phyloP scores from a whole-genome alignment of 1,140 invertebrate species.

The Mycetomoellerius zeteki region DNA sequence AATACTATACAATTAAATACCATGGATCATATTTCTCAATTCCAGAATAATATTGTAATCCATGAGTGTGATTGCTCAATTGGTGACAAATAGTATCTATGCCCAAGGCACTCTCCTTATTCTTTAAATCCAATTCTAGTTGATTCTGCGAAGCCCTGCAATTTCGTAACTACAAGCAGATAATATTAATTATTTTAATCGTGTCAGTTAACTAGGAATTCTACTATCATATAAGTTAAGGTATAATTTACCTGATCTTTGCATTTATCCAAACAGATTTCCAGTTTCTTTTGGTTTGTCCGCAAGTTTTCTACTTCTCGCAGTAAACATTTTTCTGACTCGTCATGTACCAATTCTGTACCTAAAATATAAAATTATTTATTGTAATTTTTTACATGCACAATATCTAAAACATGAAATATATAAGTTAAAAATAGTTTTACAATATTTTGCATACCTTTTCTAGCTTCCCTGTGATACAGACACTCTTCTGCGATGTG shows the following conservation, averaged over 20 bases:
- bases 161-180: conserved; percentile 87
- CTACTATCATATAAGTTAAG: not conserved
- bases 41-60: conserved; percentile 96
- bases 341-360: conserved; percentile 90
- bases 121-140: conserved; percentile 94
- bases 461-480: conserved; percentile 95
- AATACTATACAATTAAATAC: conserved; percentile 81
- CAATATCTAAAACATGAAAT: not conserved
- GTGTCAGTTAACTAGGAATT: not conserved
- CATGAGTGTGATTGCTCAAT: conserved; percentile 94
- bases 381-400: not conserved
- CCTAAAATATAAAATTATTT: conserved; percentile 76
- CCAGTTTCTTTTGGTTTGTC: conserved; percentile 88
- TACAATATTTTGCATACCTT: conserved; percentile 87
- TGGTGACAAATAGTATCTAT: conserved; percentile 96
- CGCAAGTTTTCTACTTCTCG: conserved; percentile 89
- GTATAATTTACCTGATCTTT: conserved; percentile 87
- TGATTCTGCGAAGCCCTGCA: conserved; percentile 94
- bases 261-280: conserved; percentile 88
- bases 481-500: conserved; percentile 97
- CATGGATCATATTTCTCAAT: conserved; percentile 97
- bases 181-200: conserved; percentile 38
- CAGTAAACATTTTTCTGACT: conserved; percentile 88
- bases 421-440: not conserved
- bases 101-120: conserved; percentile 95